A percentile compares a stretch with the other conserved stretches of the same genome.
These are phyloP conservation scores for Drosophila pectinifera DNA, from an alignment of 1,140 invertebrate genomes.

Conservation along the genomic window DNA sequence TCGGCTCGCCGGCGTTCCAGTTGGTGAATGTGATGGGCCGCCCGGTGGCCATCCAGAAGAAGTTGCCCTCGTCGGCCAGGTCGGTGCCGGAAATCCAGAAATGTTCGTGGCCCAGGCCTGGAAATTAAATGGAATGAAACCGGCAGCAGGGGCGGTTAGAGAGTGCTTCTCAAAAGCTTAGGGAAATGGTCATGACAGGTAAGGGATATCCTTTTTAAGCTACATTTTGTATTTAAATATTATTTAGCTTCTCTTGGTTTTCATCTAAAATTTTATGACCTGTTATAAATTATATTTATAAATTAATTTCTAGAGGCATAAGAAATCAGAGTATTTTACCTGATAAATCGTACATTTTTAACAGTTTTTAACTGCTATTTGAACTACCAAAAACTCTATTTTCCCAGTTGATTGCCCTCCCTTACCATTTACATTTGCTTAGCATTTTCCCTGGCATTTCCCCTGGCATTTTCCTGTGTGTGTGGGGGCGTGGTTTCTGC, in stretches of 20 bases:
- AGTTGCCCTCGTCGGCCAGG: slow-evolving; percentile 94
- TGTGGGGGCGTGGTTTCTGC: slow-evolving; percentile 45
- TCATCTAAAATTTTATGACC: no score
- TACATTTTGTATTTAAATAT: not conserved
- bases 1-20: slow-evolving; percentile 96
- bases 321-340: not conserved
- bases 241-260: no score
- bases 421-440: slow-evolving; percentile 1
- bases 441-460: slow-evolving; percentile 1
- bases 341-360: not conserved
- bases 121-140: slow-evolving; percentile 24
- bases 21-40: slow-evolving; percentile 95
- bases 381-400: not conserved
- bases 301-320: not conserved
- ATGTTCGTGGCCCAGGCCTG: slow-evolving; percentile 94
- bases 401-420: slow-evolving; percentile 3
- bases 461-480: slow-evolving; percentile 5
- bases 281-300: no score
- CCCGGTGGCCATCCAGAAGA: slow-evolving; percentile 97
- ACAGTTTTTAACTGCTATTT: not conserved
- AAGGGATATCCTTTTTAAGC: not conserved
- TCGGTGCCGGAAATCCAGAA: slow-evolving; percentile 97
- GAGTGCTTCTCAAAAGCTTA: not conserved
- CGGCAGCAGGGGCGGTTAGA: not conserved
- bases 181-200: no score